phyloP scores from a whole-genome alignment of 2,113 vertebrate genomes.

The Rafetus swinhoei region DNA sequence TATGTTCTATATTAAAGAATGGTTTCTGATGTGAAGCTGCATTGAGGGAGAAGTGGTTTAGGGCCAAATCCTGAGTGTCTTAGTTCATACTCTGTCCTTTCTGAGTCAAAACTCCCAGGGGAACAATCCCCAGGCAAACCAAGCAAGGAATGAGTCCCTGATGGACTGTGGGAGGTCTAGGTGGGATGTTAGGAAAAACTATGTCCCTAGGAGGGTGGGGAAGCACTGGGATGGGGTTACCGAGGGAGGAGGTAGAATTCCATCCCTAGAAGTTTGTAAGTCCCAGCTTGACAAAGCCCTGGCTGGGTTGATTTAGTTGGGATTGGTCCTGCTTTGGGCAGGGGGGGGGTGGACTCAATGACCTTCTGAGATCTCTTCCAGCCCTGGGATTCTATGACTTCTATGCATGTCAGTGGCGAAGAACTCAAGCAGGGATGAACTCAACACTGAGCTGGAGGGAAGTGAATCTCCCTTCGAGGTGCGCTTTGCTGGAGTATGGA shows the following conservation, averaged over 20 bases:
- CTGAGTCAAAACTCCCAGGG: not conserved
- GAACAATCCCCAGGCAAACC: not conserved
- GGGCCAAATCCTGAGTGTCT: not conserved
- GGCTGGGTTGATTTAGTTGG: no score
- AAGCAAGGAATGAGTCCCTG: not conserved
- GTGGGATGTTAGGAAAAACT: no score
- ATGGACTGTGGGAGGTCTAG: no score
- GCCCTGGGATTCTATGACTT: not conserved
- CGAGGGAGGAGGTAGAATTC: no score
- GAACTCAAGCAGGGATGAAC: fast-evolving
- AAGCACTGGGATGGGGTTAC: no score
- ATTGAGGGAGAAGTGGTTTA: fast-evolving
- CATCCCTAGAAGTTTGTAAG: no score
- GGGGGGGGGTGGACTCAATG: no score
- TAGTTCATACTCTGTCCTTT: not conserved
- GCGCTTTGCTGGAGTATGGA: not conserved
- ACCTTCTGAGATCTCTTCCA: no score
- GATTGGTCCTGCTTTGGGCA: no score
- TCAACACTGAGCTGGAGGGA: not conserved
- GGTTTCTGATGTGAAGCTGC: not conserved
- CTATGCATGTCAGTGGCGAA: fast-evolving
- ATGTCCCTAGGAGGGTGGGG: no score
- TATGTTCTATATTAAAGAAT: no score
- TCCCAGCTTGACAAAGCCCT: no score
- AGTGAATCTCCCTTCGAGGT: not conserved